phyloP scores from a whole-genome alignment of 1,140 invertebrate species.

The Odontomachus brunneus region DNA sequence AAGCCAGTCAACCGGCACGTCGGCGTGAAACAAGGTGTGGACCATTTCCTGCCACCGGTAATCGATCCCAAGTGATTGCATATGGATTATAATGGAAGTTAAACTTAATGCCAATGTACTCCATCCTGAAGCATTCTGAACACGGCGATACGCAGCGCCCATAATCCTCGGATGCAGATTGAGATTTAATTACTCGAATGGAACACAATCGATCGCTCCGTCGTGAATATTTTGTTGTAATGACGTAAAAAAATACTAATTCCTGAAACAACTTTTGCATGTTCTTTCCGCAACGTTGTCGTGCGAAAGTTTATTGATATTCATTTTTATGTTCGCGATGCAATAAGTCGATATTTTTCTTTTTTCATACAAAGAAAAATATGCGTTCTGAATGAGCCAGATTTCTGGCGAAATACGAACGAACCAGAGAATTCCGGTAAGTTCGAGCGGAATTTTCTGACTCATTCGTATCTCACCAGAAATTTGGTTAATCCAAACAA shows the following conservation, averaged over 20 bases:
- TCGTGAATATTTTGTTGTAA: not conserved
- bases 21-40: slow-evolving; percentile 73
- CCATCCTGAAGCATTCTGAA: slow-evolving; percentile 49
- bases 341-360: too few relatives aligned
- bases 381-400: too few relatives aligned
- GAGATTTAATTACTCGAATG: slow-evolving; percentile 16
- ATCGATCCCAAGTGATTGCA: slow-evolving; percentile 81
- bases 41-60: slow-evolving; percentile 78
- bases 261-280: too few relatives aligned
- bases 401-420: too few relatives aligned
- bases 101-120: slow-evolving; percentile 58
- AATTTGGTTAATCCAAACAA: too few relatives aligned
- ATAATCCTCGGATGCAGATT: slow-evolving; percentile 26
- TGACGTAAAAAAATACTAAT: not conserved
- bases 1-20: slow-evolving; percentile 7
- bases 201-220: not conserved
- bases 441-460: too few relatives aligned
- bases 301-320: too few relatives aligned
- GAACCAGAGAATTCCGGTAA: too few relatives aligned
- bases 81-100: slow-evolving; percentile 73
- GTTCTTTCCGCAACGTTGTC: too few relatives aligned
- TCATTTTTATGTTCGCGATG: too few relatives aligned
- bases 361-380: too few relatives aligned
- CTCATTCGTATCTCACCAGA: too few relatives aligned
- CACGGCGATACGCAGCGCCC: slow-evolving; percentile 19